Evolutionary conservation across 2,888 invertebrate genomes (phyloP).

Genomic region (Linnaemya vulpina): DNA sequence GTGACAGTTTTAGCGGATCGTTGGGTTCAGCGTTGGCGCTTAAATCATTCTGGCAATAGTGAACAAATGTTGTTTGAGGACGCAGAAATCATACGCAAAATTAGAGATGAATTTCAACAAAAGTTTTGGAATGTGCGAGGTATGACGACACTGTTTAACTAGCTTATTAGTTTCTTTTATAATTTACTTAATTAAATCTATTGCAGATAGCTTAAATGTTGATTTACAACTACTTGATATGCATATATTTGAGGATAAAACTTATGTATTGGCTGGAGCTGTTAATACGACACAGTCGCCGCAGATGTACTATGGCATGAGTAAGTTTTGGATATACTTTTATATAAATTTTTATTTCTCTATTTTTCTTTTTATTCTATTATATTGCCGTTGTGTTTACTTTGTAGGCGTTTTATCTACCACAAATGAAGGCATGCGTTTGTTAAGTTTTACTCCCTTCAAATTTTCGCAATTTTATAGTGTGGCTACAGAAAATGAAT

Average conservation of each 20-base stretch:
- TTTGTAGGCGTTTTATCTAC: slow-evolving; percentile 76
- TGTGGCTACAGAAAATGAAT: slow-evolving; percentile 78
- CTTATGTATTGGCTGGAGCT: slow-evolving; percentile 89
- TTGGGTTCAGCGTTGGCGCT: slow-evolving; percentile 92
- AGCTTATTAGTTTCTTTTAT: no score
- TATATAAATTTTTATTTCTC: neutral
- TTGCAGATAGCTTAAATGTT: slow-evolving; percentile 85
- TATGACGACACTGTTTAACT: slow-evolving; percentile 63
- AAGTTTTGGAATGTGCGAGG: slow-evolving; percentile 86
- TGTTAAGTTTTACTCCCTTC: slow-evolving; percentile 79
- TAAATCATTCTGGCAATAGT: slow-evolving; percentile 85
- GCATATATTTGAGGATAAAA: slow-evolving; percentile 86
- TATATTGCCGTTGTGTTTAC: neutral
- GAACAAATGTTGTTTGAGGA: slow-evolving; percentile 90
- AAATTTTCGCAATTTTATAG: slow-evolving; percentile 80
- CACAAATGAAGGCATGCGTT: slow-evolving; percentile 75
- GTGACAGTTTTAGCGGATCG: slow-evolving; percentile 90
- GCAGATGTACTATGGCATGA: slow-evolving; percentile 89
- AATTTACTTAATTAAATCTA: neutral
- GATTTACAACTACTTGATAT: slow-evolving; percentile 91
- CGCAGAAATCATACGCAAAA: slow-evolving; percentile 87
- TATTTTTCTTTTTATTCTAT: neutral
- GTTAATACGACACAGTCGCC: slow-evolving; percentile 87
- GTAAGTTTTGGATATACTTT: slow-evolving; percentile 82
- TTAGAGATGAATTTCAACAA: slow-evolving; percentile 88